Evolutionary conservation across 2,888 invertebrate genomes (phyloP).

Genomic region (Drosophila niveifrons): DNA sequence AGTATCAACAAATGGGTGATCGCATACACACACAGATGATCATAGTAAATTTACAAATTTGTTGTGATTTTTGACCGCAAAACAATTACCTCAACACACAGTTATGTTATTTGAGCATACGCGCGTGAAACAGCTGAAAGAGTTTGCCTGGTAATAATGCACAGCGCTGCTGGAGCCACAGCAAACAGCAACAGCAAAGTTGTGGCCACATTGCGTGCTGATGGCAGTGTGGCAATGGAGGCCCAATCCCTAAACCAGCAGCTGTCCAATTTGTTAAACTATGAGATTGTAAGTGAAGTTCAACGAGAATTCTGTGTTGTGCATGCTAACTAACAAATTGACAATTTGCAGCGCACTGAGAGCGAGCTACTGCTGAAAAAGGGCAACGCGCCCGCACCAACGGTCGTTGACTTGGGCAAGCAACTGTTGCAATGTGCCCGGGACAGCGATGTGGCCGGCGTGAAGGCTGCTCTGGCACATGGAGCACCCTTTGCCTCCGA

Average conservation of each 20-base stretch:
- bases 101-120: constrained; percentile 51
- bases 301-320: neutral
- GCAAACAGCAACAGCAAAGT: constrained; percentile 79
- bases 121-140: constrained; percentile 41
- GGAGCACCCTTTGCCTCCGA: constrained; percentile 97
- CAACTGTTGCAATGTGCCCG: constrained; percentile 92
- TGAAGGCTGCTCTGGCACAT: constrained; percentile 91
- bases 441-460: constrained; percentile 91
- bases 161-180: constrained; percentile 61
- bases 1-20: constrained; percentile 56
- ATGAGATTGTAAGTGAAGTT: constrained; percentile 79
- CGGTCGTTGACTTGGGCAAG: constrained; percentile 92
- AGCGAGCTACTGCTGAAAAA: constrained; percentile 71
- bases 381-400: constrained; percentile 45
- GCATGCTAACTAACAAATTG: neutral
- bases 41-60: constrained; percentile 57
- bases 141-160: constrained; percentile 66
- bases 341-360: constrained; percentile 74
- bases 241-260: constrained; percentile 59
- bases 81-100: constrained; percentile 21
- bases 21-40: constrained; percentile 56
- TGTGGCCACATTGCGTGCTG: constrained; percentile 82
- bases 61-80: constrained; percentile 39
- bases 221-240: constrained; percentile 82
- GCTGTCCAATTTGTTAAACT: constrained; percentile 76